phyloP scores from a whole-genome alignment of 2,113 vertebrate genomes.

The Heterotilapia buettikoferi region DNA sequence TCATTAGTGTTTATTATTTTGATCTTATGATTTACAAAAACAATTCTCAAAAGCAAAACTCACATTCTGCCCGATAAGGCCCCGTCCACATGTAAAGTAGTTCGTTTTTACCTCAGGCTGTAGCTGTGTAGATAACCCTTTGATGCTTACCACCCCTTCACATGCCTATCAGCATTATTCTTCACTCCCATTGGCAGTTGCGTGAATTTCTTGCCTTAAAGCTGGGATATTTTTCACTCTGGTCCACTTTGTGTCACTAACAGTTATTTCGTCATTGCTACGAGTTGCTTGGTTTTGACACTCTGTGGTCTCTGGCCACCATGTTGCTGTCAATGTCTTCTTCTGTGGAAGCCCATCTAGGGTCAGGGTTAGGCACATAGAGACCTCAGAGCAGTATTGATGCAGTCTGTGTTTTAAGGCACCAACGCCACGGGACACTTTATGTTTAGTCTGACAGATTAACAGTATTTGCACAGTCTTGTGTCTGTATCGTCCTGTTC shows the following conservation, averaged over 20 bases:
- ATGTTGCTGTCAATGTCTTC: background rate
- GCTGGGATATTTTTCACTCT: background rate
- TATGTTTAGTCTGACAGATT: background rate
- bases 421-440: accelerated
- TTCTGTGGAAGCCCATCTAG: background rate
- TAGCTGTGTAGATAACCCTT: accelerated
- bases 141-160: background rate
- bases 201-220: accelerated
- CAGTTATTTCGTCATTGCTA: background rate
- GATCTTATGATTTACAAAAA: background rate
- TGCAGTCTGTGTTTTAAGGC: background rate
- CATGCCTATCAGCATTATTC: accelerated
- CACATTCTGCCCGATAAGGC: accelerated
- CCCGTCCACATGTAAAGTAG: accelerated
- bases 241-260: background rate
- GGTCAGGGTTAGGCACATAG: background rate
- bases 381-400: background rate
- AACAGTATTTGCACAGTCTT: background rate
- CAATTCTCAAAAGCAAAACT: background rate
- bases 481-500: background rate
- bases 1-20: background rate
- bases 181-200: background rate
- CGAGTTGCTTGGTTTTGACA: background rate
- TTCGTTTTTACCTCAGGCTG: accelerated
- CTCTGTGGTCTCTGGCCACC: background rate